Conservation (phyloP, 2,113 vertebrate genomes). For the Sinocyclocheilus grahami region DNA sequence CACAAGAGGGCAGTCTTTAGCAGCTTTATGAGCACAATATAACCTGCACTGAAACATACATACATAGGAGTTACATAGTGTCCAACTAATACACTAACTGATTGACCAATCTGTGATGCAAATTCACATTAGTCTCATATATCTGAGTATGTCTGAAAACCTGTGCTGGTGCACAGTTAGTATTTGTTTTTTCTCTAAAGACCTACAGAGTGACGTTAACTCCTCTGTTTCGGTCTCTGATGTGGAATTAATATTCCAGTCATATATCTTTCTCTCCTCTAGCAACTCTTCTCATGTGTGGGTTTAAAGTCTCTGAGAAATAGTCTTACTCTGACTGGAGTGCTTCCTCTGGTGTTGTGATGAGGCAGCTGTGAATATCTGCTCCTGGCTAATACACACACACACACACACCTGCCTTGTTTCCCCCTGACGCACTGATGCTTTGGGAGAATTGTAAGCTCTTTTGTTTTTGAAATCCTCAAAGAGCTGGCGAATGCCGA, state of each 20-base stretch:
- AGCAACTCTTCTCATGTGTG: conserved; percentile 29
- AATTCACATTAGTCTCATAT: background rate
- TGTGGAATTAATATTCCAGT: conserved; percentile 50
- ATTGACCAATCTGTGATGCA: background rate
- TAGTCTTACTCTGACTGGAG: conserved; percentile 16
- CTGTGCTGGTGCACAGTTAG: background rate
- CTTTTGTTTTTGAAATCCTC: conserved; percentile 1
- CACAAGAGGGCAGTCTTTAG: conserved; percentile 49
- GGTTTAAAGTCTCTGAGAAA: conserved; percentile 35
- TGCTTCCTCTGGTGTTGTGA: conserved; percentile 27
- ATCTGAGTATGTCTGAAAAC: background rate
- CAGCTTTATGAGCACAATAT: background rate
- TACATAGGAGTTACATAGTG: background rate
- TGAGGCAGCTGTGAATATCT: conserved; percentile 14
- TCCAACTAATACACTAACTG: background rate
- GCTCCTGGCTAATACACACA: background rate
- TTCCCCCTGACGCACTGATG: background rate
- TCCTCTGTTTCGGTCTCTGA: background rate
- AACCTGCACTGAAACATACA: background rate
- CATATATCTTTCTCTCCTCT: conserved; percentile 5
- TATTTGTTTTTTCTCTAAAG: background rate
- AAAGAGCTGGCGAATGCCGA: background rate
- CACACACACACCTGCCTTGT: conserved; percentile 4
- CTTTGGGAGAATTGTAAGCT: conserved; percentile 27
- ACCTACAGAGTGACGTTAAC: background rate